Evolutionary conservation across 2,888 invertebrate genomes (phyloP).

Genomic region (Nycteola revayana): DNA sequence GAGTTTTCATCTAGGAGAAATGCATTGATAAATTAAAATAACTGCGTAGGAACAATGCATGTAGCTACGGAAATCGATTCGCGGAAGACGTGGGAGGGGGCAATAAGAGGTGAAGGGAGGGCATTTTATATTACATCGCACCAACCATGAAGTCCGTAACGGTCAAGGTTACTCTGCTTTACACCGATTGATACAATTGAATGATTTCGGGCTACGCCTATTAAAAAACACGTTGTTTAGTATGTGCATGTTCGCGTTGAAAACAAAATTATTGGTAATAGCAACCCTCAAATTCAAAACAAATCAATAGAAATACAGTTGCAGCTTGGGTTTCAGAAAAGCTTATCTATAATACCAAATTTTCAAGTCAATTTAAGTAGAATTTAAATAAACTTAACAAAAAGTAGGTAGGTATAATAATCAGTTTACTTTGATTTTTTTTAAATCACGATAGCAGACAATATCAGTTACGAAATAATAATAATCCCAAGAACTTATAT

Average conservation of each 20-base stretch:
- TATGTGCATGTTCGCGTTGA: no score
- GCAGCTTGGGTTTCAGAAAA: no score
- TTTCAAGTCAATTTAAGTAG: no score
- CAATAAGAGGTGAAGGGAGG: constrained; percentile 36
- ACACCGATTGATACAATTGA: constrained; percentile 47
- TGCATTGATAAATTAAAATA: no score
- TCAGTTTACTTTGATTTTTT: no score
- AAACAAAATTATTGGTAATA: no score
- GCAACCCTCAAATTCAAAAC: no score
- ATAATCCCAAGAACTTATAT: constrained; percentile 28
- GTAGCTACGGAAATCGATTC: constrained; percentile 49
- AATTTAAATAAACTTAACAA: no score
- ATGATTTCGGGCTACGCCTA: constrained; percentile 43
- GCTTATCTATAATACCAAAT: no score
- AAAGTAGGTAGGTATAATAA: no score
- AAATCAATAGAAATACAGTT: no score
- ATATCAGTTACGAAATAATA: constrained; percentile 15
- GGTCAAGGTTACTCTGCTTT: constrained; percentile 67
- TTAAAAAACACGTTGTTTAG: constrained; percentile 25
- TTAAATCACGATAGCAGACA: no score
- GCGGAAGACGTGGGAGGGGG: constrained; percentile 40
- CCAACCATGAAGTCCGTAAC: constrained; percentile 47
- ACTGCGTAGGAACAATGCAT: constrained; percentile 10
- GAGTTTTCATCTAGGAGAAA: constrained; percentile 3
- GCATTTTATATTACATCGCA: constrained; percentile 45